Base-by-base conservation (phyloP, 2,888 invertebrate genomes). In the Leptinotarsa rubiginosa region DNA sequence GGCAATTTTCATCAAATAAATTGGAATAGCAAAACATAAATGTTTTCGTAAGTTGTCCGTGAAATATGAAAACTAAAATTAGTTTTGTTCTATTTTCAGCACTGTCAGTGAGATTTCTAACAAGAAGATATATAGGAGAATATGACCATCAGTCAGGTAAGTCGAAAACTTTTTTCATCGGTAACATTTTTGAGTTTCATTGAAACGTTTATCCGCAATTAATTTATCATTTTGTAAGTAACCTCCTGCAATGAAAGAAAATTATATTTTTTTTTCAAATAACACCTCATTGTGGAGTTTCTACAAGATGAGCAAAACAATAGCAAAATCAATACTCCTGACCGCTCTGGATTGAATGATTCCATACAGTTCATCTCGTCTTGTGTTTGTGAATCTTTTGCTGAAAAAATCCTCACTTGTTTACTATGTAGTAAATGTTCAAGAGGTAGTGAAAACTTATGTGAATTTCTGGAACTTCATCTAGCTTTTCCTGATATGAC, bases 61-160 rank as follows among this genome's bases (percentile, higher is more conserved):
- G 73, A 75, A 74, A 74, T 74, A 73, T 70, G 31, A 3, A 70
- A 74, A 70, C 71, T 74, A 75, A 76, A 72, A 78, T 72, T 78
- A 78, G 69, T 68, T 56, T 75, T 71, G 25, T 76, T 80, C 79
- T 80, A 77, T 81, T 86, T 86, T 81, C 84, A 87, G 87, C 87
- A 52, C 78, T 87, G 72, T 84, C 96, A 25, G 97, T 97, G 73
- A 92, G 97, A 76, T 97, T 97, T 87, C 90, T 97, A 77, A 97
- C 97, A n/a, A 95, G 94, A 85, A 90, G 97, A 73, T 97, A 96
- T 88, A 97, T 97, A 78, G 97, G 97, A 66, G 97, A 97, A 89
- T 97, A 97, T 88, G 97, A 97, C 87, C 96, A 97, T 87, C 96
- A 96, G 88, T 93, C 95, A 91, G 96, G 96, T 96, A 89, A 89